Evolutionary conservation across 1,140 invertebrate genomes (phyloP), one percentile per base, ranked within the genome.

Genomic region (Tyrophagus putrescentiae): DNA sequence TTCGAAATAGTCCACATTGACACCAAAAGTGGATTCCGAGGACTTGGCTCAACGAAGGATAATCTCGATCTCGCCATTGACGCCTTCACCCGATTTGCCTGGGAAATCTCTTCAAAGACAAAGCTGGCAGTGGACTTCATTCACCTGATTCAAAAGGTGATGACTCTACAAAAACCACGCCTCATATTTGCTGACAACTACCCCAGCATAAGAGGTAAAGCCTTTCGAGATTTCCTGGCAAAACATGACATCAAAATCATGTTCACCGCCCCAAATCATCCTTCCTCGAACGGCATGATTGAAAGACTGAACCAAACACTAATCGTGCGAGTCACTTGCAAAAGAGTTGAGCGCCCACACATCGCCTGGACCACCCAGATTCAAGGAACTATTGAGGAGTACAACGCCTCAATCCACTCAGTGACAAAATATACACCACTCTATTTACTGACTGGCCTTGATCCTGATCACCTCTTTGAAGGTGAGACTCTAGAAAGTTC

Each of bases 1-100:
- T 61, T 60, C 33, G 62, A 63, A 4, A 61, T 63, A 7, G 45
- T 63, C 23, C 41, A 62, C 7, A 63, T 63, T 53, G 62, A 63
- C 45, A 63, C 62, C 1, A 41, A 60, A 13, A 50, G 62, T 13
- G 62, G 62, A 13, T 42, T 63, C 9, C 32, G 31, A 18, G 32
- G 32, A 4, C 54, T 60, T 36, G 42, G 31, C 23, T 63, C 62
- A 34, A 28, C 11, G 1, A 61, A 63, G 28, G 27, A 61, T 60
- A 60, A 63, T 33, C 21, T 60, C 1, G 58, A 63, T 44, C 0
- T 63, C n/a, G 50, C 60, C 11, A 61, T 63, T 0, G 62, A 63
- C 41, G 11, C 33, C 16, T 62, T 62, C 41, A 3, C 61, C 2
- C 44, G 61, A 57, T 58, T 34, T 23, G 39, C 36, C 7, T 62